A percentile compares a stretch with the other conserved stretches of the same genome.
phyloP scores from a whole-genome alignment of 92 coral and sea anemone species.

The Epizoanthus ramosus region DNA sequence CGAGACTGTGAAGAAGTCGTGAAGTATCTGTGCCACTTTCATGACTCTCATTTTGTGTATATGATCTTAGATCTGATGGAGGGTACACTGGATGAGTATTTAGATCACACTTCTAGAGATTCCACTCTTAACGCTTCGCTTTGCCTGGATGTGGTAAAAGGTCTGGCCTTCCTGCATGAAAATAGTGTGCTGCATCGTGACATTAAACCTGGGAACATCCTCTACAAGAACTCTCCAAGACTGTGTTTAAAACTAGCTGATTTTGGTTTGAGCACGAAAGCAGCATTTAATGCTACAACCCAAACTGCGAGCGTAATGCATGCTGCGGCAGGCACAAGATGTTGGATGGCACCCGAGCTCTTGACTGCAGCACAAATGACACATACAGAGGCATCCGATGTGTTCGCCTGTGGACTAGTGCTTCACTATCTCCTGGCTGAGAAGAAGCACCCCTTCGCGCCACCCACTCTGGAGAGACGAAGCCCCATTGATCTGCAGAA shows the following conservation, averaged over 20 bases:
- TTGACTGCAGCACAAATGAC: not conserved
- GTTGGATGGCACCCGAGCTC: constrained; percentile 64
- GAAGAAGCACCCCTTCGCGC: constrained; percentile 52
- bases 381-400: constrained; percentile 34
- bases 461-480: not conserved
- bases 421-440: constrained; percentile 43
- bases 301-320: constrained; percentile 1
- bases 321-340: constrained; percentile 45
- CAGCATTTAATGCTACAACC: constrained; percentile 18
- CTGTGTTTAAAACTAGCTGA: constrained; percentile 49
- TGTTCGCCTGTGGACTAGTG: constrained; percentile 56
- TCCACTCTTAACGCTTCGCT: not conserved
- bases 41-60: constrained; percentile 10
- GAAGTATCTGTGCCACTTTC: not conserved
- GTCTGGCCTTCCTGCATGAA: constrained; percentile 33
- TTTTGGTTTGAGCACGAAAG: constrained; percentile 52
- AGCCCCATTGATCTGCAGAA: not conserved
- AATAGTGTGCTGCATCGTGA: constrained; percentile 51
- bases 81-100: constrained; percentile 37
- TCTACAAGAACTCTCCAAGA: constrained; percentile 41
- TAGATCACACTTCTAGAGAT: not conserved
- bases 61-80: constrained; percentile 47
- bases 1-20: constrained; percentile 48
- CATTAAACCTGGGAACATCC: constrained; percentile 58
- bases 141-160: constrained; percentile 40